A percentile compares a stretch with the other conserved stretches of the same genome.
Conservation (phyloP, 2,888 invertebrate genomes). For the Stegana nigrithorax region DNA sequence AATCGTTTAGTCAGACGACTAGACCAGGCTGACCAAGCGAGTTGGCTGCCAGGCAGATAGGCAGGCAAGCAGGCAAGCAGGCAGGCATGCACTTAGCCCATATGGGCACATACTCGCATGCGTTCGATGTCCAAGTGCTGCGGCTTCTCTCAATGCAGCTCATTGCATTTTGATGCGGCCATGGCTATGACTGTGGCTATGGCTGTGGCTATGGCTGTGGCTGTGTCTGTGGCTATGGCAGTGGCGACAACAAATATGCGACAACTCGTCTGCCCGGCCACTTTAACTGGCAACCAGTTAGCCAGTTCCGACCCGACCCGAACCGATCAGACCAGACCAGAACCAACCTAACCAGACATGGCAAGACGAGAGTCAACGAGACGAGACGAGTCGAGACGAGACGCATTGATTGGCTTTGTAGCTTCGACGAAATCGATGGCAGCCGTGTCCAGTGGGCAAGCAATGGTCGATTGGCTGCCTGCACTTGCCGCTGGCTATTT, state of each 20-base stretch:
- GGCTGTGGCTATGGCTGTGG: neutral
- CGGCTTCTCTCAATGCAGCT: neutral
- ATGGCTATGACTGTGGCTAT: neutral
- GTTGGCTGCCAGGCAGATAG: constrained; percentile 11
- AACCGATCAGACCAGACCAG: too few relatives aligned
- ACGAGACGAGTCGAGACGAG: too few relatives aligned
- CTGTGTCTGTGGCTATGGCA: constrained; percentile 27
- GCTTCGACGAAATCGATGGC: constrained; percentile 29
- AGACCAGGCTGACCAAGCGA: too few relatives aligned
- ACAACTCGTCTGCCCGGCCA: constrained; percentile 51
- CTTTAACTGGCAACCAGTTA: constrained; percentile 33
- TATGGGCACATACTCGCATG: constrained; percentile 7
- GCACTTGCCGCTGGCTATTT: constrained; percentile 17
- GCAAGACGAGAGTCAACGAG: too few relatives aligned
- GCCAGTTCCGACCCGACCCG: too few relatives aligned
- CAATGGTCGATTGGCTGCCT: constrained; percentile 19
- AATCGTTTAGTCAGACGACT: too few relatives aligned
- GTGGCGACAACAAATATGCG: constrained; percentile 50
- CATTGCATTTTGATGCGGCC: constrained; percentile 12
- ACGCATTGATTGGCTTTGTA: constrained; percentile 51
- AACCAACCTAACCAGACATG: too few relatives aligned
- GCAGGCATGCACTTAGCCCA: too few relatives aligned
- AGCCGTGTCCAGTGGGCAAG: constrained; percentile 25
- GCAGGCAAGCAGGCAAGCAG: constrained; percentile 33
- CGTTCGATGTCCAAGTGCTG: constrained; percentile 7